phyloP scores from a whole-genome alignment of 1,140 invertebrate species.

The Dendroctonus ponderosae region DNA sequence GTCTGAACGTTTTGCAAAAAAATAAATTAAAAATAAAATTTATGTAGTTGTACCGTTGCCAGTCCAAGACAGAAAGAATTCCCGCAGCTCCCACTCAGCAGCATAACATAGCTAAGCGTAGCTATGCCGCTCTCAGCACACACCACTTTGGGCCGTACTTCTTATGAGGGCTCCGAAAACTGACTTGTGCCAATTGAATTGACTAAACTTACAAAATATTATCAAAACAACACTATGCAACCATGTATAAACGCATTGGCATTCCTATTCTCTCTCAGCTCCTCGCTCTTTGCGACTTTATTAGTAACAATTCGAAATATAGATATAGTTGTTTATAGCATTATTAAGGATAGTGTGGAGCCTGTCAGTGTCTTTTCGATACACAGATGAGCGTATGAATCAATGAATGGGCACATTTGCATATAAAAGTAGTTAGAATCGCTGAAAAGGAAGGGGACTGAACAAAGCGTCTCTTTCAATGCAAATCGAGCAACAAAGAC shows the following conservation, averaged over 20 bases:
- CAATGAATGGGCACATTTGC: background rate
- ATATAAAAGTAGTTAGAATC: background rate
- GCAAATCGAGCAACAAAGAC: background rate
- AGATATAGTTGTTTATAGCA: conserved; percentile 1
- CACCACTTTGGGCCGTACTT: conserved; percentile 35
- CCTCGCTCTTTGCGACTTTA: background rate
- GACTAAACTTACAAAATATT: conserved; percentile 53
- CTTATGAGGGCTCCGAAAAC: conserved; percentile 35
- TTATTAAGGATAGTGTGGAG: conserved; percentile 6
- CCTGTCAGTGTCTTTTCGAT: conserved; percentile 17
- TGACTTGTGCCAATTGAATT: conserved; percentile 37
- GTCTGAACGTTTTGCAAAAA: conserved; percentile 22
- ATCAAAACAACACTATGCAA: conserved; percentile 51
- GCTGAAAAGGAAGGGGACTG: background rate
- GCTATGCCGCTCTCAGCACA: conserved; percentile 35
- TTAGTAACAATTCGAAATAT: conserved; percentile 11
- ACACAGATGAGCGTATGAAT: background rate
- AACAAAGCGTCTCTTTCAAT: conserved; percentile 18
- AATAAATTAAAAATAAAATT: conserved; percentile 31
- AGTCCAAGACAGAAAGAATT: conserved; percentile 42
- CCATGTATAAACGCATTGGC: conserved; percentile 49
- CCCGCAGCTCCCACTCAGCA: conserved; percentile 46
- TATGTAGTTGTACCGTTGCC: conserved; percentile 50
- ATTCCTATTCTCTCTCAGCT: conserved; percentile 10
- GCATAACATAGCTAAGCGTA: conserved; percentile 36